Percentiles rank a stretch among this genome's conserved stretches.
Conservation (phyloP, 1,140 invertebrate genomes). For the Bombus superbus region DNA sequence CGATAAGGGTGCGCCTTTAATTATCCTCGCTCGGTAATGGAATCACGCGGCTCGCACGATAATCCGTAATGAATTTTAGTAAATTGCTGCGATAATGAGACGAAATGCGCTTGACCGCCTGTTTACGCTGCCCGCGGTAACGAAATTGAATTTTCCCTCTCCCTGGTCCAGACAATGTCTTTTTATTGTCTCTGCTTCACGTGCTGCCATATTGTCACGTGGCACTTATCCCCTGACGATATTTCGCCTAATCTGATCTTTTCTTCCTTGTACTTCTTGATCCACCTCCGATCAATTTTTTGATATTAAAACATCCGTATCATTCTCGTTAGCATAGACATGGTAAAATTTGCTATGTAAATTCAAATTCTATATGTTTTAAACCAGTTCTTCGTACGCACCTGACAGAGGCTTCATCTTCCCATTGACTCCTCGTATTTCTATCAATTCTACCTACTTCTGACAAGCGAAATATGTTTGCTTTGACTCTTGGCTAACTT, state of each 20-base stretch:
- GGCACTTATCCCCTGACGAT: not conserved
- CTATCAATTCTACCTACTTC: not conserved
- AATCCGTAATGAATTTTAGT: constrained; percentile 38
- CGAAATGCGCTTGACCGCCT: not conserved
- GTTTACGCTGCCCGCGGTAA: not conserved
- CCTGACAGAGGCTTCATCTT: not conserved
- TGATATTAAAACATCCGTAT: too few relatives aligned
- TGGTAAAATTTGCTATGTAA: too few relatives aligned
- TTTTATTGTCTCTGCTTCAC: not conserved
- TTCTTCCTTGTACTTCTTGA: too few relatives aligned
- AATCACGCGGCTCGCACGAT: constrained; percentile 14
- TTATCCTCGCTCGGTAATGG: constrained; percentile 12
- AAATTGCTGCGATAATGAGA: constrained; percentile 26
- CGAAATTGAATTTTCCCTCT: not conserved
- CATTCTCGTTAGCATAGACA: too few relatives aligned
- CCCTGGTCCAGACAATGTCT: not conserved
- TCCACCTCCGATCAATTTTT: too few relatives aligned
- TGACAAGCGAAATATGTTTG: not conserved
- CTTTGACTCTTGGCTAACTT: not conserved
- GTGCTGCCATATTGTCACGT: not conserved
- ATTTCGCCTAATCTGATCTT: not conserved
- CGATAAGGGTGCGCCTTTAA: constrained; percentile 22
- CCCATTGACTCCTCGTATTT: not conserved
- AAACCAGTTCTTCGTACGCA: too few relatives aligned
- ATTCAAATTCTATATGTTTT: too few relatives aligned